Percentiles rank a stretch among this genome's conserved stretches.
These are phyloP conservation scores for Symphodus melops DNA, from an alignment of 2,113 vertebrate genomes.

Conservation along the genomic window DNA sequence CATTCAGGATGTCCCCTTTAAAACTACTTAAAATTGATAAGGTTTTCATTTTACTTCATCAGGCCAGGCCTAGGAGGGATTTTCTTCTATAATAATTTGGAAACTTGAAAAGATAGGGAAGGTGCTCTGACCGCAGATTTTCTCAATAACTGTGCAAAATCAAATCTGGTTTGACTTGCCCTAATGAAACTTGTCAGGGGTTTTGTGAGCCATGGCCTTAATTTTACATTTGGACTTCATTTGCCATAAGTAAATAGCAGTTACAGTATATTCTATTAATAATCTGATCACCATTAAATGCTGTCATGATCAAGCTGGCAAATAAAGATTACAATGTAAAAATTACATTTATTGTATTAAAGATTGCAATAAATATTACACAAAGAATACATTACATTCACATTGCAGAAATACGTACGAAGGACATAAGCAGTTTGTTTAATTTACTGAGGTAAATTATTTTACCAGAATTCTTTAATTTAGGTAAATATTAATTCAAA, in stretches of 20 bases:
- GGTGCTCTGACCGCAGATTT: conserved; percentile 39
- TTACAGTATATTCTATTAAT: conserved; percentile 46
- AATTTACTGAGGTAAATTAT: no score
- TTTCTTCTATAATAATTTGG: conserved; percentile 43
- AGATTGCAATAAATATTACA: no score
- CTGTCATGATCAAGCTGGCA: background rate
- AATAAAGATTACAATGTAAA: no score
- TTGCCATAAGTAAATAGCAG: conserved; percentile 24
- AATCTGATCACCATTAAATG: conserved; percentile 12
- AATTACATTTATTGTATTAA: no score
- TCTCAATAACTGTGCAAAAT: conserved; percentile 49
- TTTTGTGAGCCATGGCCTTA: conserved; percentile 53
- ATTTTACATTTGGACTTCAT: conserved; percentile 59
- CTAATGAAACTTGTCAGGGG: conserved; percentile 48
- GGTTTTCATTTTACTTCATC: conserved; percentile 56
- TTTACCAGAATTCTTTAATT: no score
- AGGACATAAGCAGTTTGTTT: no score
- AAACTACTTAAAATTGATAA: conserved; percentile 57
- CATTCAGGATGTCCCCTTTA: conserved; percentile 52
- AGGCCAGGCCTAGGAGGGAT: background rate
- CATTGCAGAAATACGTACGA: no score
- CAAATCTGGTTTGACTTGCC: conserved; percentile 45
- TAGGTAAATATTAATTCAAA: no score
- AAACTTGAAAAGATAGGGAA: conserved; percentile 51
- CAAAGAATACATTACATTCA: no score